These are phyloP conservation scores for Uropsilus gracilis DNA, from an alignment of 2,113 vertebrate genomes.

Conservation along the genomic window DNA sequence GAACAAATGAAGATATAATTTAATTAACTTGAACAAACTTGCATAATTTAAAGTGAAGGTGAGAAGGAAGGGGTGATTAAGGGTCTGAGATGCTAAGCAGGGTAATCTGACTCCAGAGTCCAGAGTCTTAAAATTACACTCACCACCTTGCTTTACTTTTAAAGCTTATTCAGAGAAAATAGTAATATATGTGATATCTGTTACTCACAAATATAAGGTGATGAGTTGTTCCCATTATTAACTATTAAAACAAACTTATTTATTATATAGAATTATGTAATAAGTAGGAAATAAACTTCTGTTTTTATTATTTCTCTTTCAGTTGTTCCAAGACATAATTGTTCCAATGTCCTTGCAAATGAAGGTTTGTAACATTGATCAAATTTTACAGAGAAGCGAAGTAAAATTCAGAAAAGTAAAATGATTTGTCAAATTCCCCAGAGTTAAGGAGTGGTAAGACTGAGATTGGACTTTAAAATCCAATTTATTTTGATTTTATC, in stretches of 20 bases:
- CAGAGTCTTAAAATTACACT: background rate
- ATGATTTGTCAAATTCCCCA: background rate
- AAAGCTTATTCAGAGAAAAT: background rate
- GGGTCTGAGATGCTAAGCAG: background rate
- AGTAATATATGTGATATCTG: background rate
- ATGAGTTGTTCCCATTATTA: background rate
- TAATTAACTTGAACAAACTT: background rate
- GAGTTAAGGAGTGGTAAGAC: background rate
- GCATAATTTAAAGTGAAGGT: background rate
- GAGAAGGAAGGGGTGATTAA: background rate
- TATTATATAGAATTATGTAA: background rate
- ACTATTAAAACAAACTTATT: background rate
- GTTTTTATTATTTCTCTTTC: background rate
- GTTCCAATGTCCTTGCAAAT: background rate
- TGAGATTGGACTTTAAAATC: background rate
- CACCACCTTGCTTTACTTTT: background rate
- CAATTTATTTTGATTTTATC: slow-evolving; percentile 26
- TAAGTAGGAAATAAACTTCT: background rate
- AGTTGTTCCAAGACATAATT: background rate
- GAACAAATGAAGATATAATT: background rate
- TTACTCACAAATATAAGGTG: background rate
- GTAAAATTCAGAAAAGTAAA: background rate
- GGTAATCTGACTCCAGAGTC: background rate
- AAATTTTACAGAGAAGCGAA: background rate
- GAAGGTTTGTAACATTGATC: background rate